phyloP scores from a whole-genome alignment of 92 coral and sea anemone genomes.

The Paramuricea clavata region DNA sequence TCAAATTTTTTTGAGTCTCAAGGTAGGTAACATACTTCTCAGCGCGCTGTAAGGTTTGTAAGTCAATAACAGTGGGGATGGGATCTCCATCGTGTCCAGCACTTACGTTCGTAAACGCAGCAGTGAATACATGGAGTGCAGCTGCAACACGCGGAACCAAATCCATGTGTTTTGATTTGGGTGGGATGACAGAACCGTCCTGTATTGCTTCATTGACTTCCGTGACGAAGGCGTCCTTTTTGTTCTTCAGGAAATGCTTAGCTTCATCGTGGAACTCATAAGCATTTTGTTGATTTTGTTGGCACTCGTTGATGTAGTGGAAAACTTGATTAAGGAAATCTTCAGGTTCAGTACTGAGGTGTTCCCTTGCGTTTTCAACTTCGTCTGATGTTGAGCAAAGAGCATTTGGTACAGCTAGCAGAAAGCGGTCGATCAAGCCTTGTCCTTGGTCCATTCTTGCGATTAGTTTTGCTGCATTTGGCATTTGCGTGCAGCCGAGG shows the following conservation, averaged over 20 bases:
- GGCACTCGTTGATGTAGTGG: too few relatives aligned
- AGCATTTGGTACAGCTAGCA: not conserved
- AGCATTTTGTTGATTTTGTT: not conserved
- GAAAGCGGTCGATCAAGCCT: too few relatives aligned
- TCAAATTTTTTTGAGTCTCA: conserved; percentile 3
- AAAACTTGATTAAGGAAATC: not conserved
- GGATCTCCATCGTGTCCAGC: not conserved
- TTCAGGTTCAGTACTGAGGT: conserved; percentile 3
- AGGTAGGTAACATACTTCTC: conserved; percentile 3
- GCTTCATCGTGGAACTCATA: not conserved
- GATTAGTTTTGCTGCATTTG: not conserved
- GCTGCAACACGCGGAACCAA: too few relatives aligned
- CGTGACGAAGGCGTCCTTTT: conserved; percentile 3
- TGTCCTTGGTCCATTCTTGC: conserved; percentile 20
- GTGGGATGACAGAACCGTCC: conserved; percentile 1
- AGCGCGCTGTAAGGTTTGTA: conserved; percentile 1
- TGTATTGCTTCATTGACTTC: conserved; percentile 16
- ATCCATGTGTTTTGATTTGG: not conserved
- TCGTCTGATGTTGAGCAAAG: conserved; percentile 5
- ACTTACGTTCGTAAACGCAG: not conserved
- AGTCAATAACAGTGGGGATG: conserved; percentile 3
- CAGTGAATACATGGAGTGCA: conserved; percentile 1
- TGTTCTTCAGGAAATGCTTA: not conserved
- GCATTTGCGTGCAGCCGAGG: too few relatives aligned
- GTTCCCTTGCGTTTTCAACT: conserved; percentile 8